phyloP scores from a whole-genome alignment of 2,888 invertebrate species.

The Trachelus iudaicus region DNA sequence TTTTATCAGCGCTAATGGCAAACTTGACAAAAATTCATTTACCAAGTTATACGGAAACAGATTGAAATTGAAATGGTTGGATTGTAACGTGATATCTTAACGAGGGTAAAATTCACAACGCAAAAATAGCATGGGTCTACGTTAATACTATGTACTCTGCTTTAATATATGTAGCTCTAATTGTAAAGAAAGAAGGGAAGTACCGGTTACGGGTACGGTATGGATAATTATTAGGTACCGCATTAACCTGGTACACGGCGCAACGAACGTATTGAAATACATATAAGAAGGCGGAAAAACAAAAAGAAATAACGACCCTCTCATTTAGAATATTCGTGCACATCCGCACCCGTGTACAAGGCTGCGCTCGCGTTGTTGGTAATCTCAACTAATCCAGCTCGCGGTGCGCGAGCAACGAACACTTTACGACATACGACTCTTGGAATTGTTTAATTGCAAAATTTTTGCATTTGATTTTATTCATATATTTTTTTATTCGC shows the following conservation, averaged over 20 bases:
- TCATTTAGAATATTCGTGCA: background rate
- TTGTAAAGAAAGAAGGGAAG: too few species aligned
- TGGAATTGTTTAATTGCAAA: background rate
- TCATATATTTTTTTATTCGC: background rate
- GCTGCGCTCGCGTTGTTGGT: background rate
- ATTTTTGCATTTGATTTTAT: background rate
- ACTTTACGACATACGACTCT: background rate
- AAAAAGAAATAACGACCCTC: background rate
- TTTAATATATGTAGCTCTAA: background rate
- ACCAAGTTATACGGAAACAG: background rate
- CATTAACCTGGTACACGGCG: background rate
- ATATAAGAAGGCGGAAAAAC: background rate
- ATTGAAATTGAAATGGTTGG: background rate
- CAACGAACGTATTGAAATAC: background rate
- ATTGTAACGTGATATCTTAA: background rate
- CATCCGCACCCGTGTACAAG: background rate
- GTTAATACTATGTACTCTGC: background rate
- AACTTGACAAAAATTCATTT: background rate
- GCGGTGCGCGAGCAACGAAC: background rate
- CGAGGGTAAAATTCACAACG: background rate
- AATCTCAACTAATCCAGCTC: background rate
- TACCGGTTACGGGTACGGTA: too few species aligned
- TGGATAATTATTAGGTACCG: background rate
- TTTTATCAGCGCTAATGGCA: background rate
- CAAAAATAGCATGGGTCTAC: background rate